Evolutionary conservation across 2,888 invertebrate genomes (phyloP), one percentile per base, ranked within the genome.

Genomic region (Metellina segmentata): DNA sequence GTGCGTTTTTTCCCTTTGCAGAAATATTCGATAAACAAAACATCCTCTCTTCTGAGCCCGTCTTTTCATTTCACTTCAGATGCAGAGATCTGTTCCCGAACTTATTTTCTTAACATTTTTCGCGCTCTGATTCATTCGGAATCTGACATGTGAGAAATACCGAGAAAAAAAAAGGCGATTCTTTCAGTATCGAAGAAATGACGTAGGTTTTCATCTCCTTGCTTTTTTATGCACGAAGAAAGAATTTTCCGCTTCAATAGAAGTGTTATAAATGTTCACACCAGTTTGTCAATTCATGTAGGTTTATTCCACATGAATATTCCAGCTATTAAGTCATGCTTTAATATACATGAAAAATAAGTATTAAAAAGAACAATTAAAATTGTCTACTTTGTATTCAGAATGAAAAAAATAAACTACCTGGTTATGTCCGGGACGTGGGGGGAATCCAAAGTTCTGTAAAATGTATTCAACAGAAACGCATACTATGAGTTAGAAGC

Each of bases 21-120:
- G 34, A 88, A 88, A 74, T 49, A 75, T 85, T 75, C 89, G 70
- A 90, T 85, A 90, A 90, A 85, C 89, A 90, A 90, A 83, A 71
- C 77, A 78, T 90, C 71, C 70, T 16, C 61, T 34, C 79, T 90
- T 71, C 77, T n/a, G 85, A 79, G 83, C 77, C 78, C 61, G 61
- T 90, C 51, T 81, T 72, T 81, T 74, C 69, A 88, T 88, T 81
- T 87, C 71, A 87, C 52, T 83, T 74, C n/a, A 70, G 82, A 77
- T 77, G 77, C 69, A 75, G 70, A 83, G 72, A 82, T 82, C 83
- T 78, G 52, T 79, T 70, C 34, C 74, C 51, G 71, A 70, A 52
- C 51, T 79, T 81, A 87, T 87, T 79, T 87, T 72, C 87, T 87
- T 72, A 81, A 53, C 34, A 79, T 52, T 81, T 87, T 87, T 87